Evolutionary conservation across 2,797 vertebrate species (phyloP), one percentile per base, ranked within the genome.

Genomic region (Coracias cyanogaster): DNA sequence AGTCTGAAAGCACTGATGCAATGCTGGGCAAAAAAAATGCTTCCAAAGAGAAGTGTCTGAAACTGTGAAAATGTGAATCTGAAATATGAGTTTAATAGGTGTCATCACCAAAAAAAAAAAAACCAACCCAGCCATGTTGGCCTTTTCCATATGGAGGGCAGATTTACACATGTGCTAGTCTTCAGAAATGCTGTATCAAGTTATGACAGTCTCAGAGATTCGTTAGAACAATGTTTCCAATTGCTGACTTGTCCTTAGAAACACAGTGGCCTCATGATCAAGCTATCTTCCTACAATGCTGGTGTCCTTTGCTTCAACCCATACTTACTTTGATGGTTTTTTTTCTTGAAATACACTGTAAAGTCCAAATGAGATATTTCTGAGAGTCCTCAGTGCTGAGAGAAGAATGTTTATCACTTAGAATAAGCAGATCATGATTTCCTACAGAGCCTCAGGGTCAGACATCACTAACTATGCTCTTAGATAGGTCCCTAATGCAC

Each of bases 391-490:
- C 79, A 70, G 86, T 86, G 71, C 15, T 49, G 64, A 87, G 58
- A 76, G 51, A 82, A 54, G 31, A 51, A 66, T 76, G 51, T 94
- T 80, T 82, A 80, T 87, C 46, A 55, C 57, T 77, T 58, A 24
- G 61, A 86, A 78, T 90, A 95, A 95, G 52, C 70, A 88, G 73
- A 86, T 74, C 48, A 57, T 57, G 61, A 57, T 66, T 91, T 45
- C 82, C 81, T 62, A 69, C 67, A 83, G 73, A 65, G 74, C 62
- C 52, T 0, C 2, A 86, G 73, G 82, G 82, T 80, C 41, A 91
- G 79, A 80, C 86, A 76, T 58, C 60, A 77, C 41, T 61, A 57
- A 54, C 49, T 72, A 39, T 61, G 37, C 43, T 84, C 94, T 93
- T 60, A 76, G 55, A 70, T 70, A 62, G 55, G 55, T 82, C 60